These are phyloP conservation scores for Choreutis nemorana DNA, from an alignment of 2,888 invertebrate species.

Conservation along the genomic window DNA sequence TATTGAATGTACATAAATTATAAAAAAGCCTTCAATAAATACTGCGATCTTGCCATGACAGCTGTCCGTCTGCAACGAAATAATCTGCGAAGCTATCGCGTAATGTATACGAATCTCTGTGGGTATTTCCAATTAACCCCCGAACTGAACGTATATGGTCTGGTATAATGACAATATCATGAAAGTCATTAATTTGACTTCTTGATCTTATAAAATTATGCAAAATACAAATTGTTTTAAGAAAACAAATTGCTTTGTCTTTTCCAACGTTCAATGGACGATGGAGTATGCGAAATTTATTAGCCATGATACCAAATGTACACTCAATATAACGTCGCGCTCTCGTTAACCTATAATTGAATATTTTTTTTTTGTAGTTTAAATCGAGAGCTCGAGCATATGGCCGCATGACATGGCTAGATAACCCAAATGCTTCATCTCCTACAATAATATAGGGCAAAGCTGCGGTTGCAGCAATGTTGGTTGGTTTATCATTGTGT, in stretches of 20 bases:
- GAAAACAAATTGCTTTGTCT: conserved; percentile 7
- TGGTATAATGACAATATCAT: too few relatives aligned
- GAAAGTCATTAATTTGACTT: too few relatives aligned
- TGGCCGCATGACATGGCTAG: conserved; percentile 15
- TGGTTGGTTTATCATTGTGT: too few relatives aligned
- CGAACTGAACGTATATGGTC: too few relatives aligned
- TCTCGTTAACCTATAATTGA: conserved; percentile 17
- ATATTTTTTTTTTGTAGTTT: conserved; percentile 15
- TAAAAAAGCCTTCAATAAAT: too few relatives aligned
- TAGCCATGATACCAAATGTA: conserved; percentile 23
- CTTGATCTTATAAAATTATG: conserved; percentile 8
- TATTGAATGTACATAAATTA: too few relatives aligned
- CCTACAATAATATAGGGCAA: conserved; percentile 18
- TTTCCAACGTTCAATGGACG: conserved; percentile 14
- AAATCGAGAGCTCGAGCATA: conserved; percentile 16
- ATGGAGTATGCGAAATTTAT: conserved; percentile 17
- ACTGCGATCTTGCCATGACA: too few relatives aligned
- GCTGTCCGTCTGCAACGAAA: too few relatives aligned
- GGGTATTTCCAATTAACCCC: too few relatives aligned
- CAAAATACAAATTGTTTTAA: conserved; percentile 7
- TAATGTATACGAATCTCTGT: too few relatives aligned
- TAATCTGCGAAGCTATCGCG: too few relatives aligned
- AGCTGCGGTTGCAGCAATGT: too few relatives aligned
- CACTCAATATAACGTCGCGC: conserved; percentile 20
- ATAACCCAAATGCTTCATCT: conserved; percentile 17